Conservation (phyloP, 92 coral and sea anemone genomes). For the Desmophyllum pertusum region DNA sequence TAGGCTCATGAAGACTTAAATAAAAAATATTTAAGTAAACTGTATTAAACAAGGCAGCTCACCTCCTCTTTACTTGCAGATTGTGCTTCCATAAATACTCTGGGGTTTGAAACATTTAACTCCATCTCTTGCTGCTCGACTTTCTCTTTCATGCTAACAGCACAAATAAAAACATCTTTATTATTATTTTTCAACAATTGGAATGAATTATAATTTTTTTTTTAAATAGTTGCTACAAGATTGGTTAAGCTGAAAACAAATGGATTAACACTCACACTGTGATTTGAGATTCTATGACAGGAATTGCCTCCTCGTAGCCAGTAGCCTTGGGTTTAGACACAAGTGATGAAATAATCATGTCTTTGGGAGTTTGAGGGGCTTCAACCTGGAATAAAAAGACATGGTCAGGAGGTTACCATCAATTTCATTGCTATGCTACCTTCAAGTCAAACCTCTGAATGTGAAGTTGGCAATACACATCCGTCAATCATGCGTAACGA, state of each 20-base stretch:
- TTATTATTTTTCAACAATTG: background rate
- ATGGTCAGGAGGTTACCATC: background rate
- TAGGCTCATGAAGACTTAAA: no score
- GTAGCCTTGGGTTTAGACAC: conserved; percentile 62
- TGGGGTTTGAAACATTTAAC: conserved; percentile 51
- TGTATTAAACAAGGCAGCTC: background rate
- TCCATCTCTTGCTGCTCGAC: conserved; percentile 55
- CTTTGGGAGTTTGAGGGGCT: conserved; percentile 24
- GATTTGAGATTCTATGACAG: conserved; percentile 45
- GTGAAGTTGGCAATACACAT: no score
- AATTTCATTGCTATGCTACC: no score
- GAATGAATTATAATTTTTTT: no score
- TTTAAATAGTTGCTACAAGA: no score
- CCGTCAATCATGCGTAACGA: no score
- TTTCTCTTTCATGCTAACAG: conserved; percentile 52
- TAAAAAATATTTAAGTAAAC: no score
- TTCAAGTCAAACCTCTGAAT: no score
- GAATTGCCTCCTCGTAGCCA: conserved; percentile 59
- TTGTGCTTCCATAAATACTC: conserved; percentile 51
- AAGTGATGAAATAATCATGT: conserved; percentile 19
- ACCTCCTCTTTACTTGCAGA: conserved; percentile 56
- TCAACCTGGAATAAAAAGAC: background rate
- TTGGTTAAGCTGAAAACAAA: background rate
- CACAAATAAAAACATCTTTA: background rate
- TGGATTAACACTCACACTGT: conserved; percentile 31